Evolutionary conservation across 2,888 invertebrate species (phyloP).

Genomic region (Tanypteryx hageni): DNA sequence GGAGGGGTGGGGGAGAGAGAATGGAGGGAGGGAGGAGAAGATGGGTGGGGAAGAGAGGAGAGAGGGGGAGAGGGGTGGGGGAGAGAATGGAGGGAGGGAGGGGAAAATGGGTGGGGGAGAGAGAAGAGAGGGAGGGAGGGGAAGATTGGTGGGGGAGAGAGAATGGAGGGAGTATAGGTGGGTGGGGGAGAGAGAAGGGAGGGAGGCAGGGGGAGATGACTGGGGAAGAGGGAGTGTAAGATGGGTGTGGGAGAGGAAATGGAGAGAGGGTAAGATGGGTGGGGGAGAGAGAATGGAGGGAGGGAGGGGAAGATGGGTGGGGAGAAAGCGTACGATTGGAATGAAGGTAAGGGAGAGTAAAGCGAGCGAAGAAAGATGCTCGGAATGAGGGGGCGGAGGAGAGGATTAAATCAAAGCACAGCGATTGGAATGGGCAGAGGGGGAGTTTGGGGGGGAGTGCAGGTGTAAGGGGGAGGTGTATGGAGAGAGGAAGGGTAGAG

Average conservation of each 20-base stretch:
- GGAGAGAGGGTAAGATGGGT: neutral
- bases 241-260: neutral
- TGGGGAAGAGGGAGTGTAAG: neutral
- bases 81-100: neutral
- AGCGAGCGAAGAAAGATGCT: constrained; percentile 19
- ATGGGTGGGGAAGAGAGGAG: neutral
- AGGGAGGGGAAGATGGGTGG: no score
- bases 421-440: neutral
- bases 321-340: neutral
- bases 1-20: neutral
- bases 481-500: no score
- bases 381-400: constrained; percentile 2
- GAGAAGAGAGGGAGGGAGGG: constrained; percentile 20
- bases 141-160: neutral
- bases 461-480: no score
- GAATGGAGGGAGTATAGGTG: constrained; percentile 21
- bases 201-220: neutral
- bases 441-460: constrained; percentile 29
- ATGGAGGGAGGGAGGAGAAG: no score
- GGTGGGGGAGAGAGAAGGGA: neutral
- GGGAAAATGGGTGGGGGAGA: neutral
- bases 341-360: constrained; percentile 40
- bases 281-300: neutral
- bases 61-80: neutral
- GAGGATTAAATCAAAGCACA: neutral